Evolutionary conservation across 2,888 invertebrate species (phyloP), one percentile per base, ranked within the genome.

Genomic region (Xestobium rufovillosum): DNA sequence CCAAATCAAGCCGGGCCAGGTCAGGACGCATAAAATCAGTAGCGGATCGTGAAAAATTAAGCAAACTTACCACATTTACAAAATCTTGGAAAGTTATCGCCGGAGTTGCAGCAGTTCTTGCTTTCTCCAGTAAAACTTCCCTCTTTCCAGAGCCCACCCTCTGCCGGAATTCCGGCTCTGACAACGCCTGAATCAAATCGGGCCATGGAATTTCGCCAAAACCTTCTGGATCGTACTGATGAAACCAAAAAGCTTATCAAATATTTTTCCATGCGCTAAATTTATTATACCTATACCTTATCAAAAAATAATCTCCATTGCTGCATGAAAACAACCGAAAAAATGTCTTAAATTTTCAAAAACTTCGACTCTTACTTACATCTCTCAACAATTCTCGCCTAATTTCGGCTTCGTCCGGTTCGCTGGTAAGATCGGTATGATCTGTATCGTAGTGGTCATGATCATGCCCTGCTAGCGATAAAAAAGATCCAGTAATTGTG

Each of bases 11-110:
- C n/a, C n/a, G n/a, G n/a, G n/a, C n/a, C n/a, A n/a, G n/a, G n/a
- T n/a, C n/a, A n/a, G n/a, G n/a, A n/a, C n/a, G n/a, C n/a, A n/a
- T n/a, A n/a, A n/a, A n/a, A n/a, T n/a, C n/a, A n/a, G n/a, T n/a
- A n/a, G n/a, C n/a, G n/a, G n/a, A n/a, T n/a, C n/a, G n/a, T n/a
- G n/a, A n/a, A n/a, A n/a, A n/a, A n/a, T n/a, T n/a, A n/a, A n/a
- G n/a, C n/a, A 39, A 25, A 82, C 90, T 88, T 63, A 91, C 91
- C 80, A 91, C 85, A 73, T 90, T 90, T 50, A 91, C 87, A 66
- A 91, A 91, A 61, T 91, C 89, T 70, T 91, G 90, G 68, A 89
- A 91, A 25, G 90, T 89, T 54, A 91, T 85, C 40, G 88, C 86
- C 40, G 81, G 76, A 50, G 78, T 75, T 47, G 73, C 76, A 15